Conservation (phyloP, 2,888 invertebrate genomes). For the Yponomeuta plumbellus region DNA sequence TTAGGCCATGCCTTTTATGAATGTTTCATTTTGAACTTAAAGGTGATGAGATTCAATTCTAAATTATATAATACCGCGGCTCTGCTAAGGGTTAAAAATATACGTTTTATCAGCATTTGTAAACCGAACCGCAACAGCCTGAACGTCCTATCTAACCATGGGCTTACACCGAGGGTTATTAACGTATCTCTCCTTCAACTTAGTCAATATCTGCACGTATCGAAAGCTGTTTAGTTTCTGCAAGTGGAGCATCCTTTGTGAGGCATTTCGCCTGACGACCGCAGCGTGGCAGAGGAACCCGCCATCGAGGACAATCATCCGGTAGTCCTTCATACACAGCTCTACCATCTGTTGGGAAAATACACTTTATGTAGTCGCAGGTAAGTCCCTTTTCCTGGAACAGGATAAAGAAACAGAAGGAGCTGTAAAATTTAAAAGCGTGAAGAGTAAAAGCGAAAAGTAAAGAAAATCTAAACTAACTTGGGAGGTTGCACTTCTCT, state of each 20-base stretch:
- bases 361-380: not conserved
- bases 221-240: slow-evolving; percentile 58
- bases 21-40: too few relatives aligned
- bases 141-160: not conserved
- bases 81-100: too few relatives aligned
- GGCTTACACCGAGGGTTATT: slow-evolving; percentile 41
- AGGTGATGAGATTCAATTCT: too few relatives aligned
- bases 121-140: too few relatives aligned
- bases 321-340: slow-evolving; percentile 84
- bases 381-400: not conserved
- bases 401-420: not conserved
- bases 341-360: slow-evolving; percentile 80
- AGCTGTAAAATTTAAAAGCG: too few relatives aligned
- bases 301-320: slow-evolving; percentile 83
- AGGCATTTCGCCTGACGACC: slow-evolving; percentile 46
- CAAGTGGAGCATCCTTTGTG: slow-evolving; percentile 37
- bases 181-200: slow-evolving; percentile 63
- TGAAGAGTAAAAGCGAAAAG: too few relatives aligned
- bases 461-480: too few relatives aligned
- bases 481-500: too few relatives aligned
- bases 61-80: too few relatives aligned
- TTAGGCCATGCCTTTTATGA: too few relatives aligned
- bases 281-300: slow-evolving; percentile 83
- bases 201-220: slow-evolving; percentile 65
- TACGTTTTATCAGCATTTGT: too few relatives aligned